Base-by-base conservation (phyloP, 2,888 invertebrate genomes). In the Trichacis sp. region DNA sequence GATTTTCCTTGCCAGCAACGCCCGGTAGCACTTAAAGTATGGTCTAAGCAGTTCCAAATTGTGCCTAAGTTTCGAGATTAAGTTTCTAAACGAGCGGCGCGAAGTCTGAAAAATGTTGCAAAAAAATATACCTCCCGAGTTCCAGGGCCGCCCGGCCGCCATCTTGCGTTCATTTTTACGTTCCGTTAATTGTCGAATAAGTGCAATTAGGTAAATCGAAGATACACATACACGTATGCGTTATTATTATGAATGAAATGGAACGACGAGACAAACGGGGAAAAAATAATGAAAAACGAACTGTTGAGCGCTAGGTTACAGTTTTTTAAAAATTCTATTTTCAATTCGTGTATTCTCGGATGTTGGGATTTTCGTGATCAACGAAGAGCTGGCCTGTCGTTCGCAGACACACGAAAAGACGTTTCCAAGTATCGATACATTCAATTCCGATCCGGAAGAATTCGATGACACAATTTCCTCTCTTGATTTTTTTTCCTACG, bases 361-460 rank as follows among this genome's bases (percentile, higher is more conserved):
- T 80, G 81, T 82, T 81, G 81, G 80, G 77, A 82, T 82, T 82
- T 82, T 84, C 83, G 82, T 81, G 80, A 83, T 83, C 83, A 84
- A 82, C 83, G 83, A 84, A 84, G 77, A 81, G 76, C 77, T 77
- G 79, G 78, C 78, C 79, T 80, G 77, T 78, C 76, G 71, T 77
- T 75, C 73, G 62, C 66, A 64, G 64, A 69, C 64, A 67, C 59
- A 70, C 57, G 56, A 69, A 68, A 68, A 43, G 9, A 19, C 18
- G 9, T 19, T 43, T 43, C 18, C n/a, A 19, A 19, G 8, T 43
- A 43, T 11, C 9, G 9, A 4, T 43, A 18, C 17, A 57, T 46
- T 20, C 54, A 55, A 30, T 53, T 36, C 42, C 29, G 56, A 50
- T 29, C 59, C 29, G 14, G 6, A 29, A 12, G 29, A n/a, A 29